Conservation (phyloP, 2,113 vertebrate species). For the Anoplopoma fimbria region DNA sequence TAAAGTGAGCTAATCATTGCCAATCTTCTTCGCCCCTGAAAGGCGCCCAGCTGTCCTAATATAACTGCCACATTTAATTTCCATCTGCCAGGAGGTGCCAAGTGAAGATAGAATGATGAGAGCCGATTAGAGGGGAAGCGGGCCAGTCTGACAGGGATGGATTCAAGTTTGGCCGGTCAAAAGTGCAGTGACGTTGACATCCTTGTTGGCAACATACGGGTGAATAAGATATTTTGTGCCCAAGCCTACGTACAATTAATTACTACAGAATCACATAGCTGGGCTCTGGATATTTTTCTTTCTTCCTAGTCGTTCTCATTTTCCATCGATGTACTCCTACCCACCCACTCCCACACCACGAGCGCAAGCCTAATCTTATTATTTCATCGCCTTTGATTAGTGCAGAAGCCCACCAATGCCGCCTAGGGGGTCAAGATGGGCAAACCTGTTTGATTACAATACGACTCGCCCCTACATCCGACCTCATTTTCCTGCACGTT, state of each 20-base stretch:
- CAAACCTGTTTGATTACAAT: background rate
- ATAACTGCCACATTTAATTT: conserved; percentile 68
- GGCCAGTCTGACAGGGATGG: conserved; percentile 46
- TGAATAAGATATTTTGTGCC: background rate
- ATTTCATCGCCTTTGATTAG: conserved; percentile 28
- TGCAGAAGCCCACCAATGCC: background rate
- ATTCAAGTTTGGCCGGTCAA: conserved; percentile 61
- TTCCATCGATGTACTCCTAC: conserved; percentile 16
- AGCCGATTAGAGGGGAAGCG: conserved; percentile 56
- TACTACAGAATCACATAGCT: background rate
- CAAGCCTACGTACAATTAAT: background rate
- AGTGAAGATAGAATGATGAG: conserved; percentile 57
- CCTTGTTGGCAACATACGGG: conserved; percentile 1
- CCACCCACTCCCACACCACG: background rate
- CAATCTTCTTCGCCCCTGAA: conserved; percentile 62
- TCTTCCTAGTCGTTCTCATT: background rate
- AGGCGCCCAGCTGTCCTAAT: conserved; percentile 53
- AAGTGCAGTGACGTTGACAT: conserved; percentile 37
- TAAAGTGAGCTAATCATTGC: conserved; percentile 63
- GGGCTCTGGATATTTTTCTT: background rate
- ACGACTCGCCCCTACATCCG: background rate
- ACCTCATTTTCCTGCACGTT: conserved; percentile 33
- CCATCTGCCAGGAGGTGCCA: conserved; percentile 60
- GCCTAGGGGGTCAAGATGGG: background rate
- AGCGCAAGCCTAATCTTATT: conserved; percentile 23